Evolutionary conservation across 2,888 invertebrate species (phyloP).

Genomic region (Pheosia tremula): DNA sequence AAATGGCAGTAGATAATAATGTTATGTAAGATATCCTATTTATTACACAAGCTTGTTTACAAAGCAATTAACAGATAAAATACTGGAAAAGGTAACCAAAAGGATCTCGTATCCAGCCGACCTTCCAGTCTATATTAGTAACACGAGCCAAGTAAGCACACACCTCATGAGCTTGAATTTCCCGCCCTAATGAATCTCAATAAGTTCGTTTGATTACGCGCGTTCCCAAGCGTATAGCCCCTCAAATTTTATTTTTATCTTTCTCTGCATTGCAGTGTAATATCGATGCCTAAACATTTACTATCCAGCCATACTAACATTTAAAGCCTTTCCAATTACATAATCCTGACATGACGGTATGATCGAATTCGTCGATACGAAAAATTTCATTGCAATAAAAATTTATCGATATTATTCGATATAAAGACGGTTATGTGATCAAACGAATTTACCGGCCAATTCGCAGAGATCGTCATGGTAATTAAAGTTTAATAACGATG

Average conservation of each 20-base stretch:
- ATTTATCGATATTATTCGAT: not conserved
- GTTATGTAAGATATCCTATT: slow-evolving; percentile 1
- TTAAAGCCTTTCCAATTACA: slow-evolving; percentile 1
- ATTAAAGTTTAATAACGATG: not conserved
- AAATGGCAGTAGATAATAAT: not conserved
- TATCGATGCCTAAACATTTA: not conserved
- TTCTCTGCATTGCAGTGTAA: slow-evolving; percentile 8
- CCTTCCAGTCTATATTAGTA: slow-evolving; percentile 14
- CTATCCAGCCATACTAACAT: not conserved
- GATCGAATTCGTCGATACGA: slow-evolving; percentile 9
- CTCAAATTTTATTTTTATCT: slow-evolving; percentile 22
- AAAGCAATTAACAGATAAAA: not conserved
- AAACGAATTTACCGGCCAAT: slow-evolving; percentile 8
- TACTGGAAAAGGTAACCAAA: not conserved
- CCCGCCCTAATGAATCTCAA: slow-evolving; percentile 36
- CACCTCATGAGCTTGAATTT: slow-evolving; percentile 8
- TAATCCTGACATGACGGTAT: not conserved
- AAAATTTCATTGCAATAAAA: slow-evolving; percentile 12
- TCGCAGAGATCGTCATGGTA: not conserved
- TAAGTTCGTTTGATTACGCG: slow-evolving; percentile 43
- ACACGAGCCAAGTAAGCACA: slow-evolving; percentile 14
- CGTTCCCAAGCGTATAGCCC: slow-evolving; percentile 39
- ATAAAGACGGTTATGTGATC: slow-evolving; percentile 5
- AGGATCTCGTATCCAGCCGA: slow-evolving; percentile 8
- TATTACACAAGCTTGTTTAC: slow-evolving; percentile 1